These are phyloP conservation scores for Branchellion lobata DNA, from an alignment of 2,888 invertebrate species.

Conservation along the genomic window DNA sequence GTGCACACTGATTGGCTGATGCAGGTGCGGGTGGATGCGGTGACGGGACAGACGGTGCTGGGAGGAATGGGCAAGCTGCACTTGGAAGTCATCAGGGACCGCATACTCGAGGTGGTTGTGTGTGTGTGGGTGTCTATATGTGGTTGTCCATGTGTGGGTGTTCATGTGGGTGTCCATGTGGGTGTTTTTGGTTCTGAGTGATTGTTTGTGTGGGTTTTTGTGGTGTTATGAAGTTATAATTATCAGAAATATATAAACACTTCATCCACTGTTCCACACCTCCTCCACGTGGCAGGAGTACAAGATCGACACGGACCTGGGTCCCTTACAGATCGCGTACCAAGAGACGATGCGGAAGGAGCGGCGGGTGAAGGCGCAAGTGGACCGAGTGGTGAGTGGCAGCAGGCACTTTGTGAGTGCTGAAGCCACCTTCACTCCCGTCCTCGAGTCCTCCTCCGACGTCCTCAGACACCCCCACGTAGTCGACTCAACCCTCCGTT, in stretches of 20 bases:
- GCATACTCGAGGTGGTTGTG: conserved; percentile 68
- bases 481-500: background rate
- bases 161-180: background rate
- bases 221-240: background rate
- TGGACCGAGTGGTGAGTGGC: conserved; percentile 71
- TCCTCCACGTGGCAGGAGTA: conserved; percentile 68
- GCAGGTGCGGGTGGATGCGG: conserved; percentile 67
- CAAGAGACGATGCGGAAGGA: conserved; percentile 71
- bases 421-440: conserved; percentile 69
- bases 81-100: conserved; percentile 83
- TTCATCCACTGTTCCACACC: no score
- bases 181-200: background rate
- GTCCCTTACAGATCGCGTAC: conserved; percentile 87
- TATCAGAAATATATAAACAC: no score
- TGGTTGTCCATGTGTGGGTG: no score
- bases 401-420: conserved; percentile 69
- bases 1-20: no score
- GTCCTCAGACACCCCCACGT: background rate
- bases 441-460: conserved; percentile 34
- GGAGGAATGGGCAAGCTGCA: conserved; percentile 95
- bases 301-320: conserved; percentile 84
- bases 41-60: conserved; percentile 80
- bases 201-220: background rate
- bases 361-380: conserved; percentile 61
- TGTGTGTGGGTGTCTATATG: no score